Base-by-base conservation (phyloP, 2,888 invertebrate genomes). In the Spialia ferax region DNA sequence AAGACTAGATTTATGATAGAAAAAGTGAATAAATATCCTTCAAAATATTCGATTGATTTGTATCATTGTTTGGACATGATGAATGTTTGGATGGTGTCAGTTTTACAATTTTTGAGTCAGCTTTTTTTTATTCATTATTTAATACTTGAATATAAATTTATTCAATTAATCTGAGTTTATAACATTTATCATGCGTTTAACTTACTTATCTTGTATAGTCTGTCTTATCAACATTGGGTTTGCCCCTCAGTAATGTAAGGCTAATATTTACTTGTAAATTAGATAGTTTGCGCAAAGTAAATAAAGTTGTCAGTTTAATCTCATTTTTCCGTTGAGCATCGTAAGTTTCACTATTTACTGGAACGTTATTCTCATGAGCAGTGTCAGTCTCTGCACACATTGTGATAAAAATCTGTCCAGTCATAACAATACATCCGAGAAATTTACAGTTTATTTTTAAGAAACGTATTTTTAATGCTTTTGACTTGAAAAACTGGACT, bases 231-330 rank as follows among this genome's bases (percentile, higher is more conserved):
- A 32, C 52, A 23, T 35, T 52, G n/a, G 38, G 11, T 54, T 52
- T 54, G 54, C 23, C 54, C 22, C 26, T 26, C 20, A 42, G 18
- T 32, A 57, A 45, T 23, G 13, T 11, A 5, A 23, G 26, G 13
- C 54, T 22, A 50, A 64, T 23, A 64, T 64, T 65, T 59, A 13
- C n/a, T 8, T 2, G 38, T 50, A 35, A 26, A 52, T 22, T 23
- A n/a, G 23, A 15, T 15, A 59, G 38, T 59, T 22, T 52, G 23
- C 54, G 18, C 35, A 18, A 20, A 22, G 48, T 48, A 11, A 6
- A n/a, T 26, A 10, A 59, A 52, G n/a, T 29, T 50, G 11, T 64
- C 35, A 26, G 10, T 65, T 60, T 66, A 61, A 67, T 67, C 54
- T 55, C 18, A 20, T 35, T 55, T 67, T 66, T 60, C 66, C 32